Base-by-base conservation (phyloP, 2,113 vertebrate genomes). In the Rhynchopsitta pachyrhyncha region DNA sequence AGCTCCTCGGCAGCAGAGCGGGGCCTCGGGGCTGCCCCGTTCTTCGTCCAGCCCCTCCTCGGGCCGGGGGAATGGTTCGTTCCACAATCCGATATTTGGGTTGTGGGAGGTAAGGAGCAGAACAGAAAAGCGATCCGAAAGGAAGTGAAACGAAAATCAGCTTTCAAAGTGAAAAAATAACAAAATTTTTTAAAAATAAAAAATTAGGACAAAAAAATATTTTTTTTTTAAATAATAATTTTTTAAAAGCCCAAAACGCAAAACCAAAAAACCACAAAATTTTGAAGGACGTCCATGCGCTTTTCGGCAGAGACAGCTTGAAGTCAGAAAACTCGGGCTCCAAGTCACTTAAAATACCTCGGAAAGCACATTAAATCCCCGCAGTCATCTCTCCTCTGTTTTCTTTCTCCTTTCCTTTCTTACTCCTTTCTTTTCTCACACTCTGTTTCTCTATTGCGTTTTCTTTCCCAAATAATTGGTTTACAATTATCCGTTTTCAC, bases 241-340 rank as follows among this genome's bases (percentile, higher is more conserved):
- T 59, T 59, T 35, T 7, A 7, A n/a, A 59, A 59, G 22, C 57
- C 57, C 60, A 39, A 63, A 63, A 22, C 6, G 4, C 17, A 9
- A 42, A 53, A 24, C 12, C 3, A 15, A 52, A 60, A 41, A 3
- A 0, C 1, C 8, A 3, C 14, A 33, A n/a, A 25, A 3, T 1
- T 49, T 86, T 35, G 9, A 31, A 52, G 22, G 14, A 70, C 42
- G 10, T 25, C 44, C 20, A 17, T 10, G 24, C 17, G 41, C 15
- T 49, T 83, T 88, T 82, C 11, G 17, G 22, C 39, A 42, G 50
- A 31, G 39, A 4, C 25, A 29, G 13, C 19, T 59, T 35, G 3
- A 83, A 74, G 28, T 22, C 24, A 12, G 60, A 67, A 88, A 84
- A 82, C 4, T 42, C 47, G 4, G 4, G 10, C 27, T 82, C 17